These are phyloP conservation scores for Heterohyrax brucei DNA, from an alignment of 2,797 vertebrate genomes.

Conservation along the genomic window DNA sequence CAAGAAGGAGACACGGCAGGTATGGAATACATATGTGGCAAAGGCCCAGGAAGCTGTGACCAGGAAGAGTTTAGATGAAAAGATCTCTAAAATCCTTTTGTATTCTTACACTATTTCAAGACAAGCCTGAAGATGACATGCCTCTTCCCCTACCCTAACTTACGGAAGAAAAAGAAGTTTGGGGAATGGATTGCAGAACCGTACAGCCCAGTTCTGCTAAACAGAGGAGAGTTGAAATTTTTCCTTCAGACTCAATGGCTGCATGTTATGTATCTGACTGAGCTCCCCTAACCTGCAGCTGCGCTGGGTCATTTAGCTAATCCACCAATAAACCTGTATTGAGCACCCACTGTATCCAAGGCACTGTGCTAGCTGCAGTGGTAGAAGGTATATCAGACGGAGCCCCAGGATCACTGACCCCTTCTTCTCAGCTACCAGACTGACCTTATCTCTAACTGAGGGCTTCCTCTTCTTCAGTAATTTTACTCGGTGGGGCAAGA, in stretches of 20 bases:
- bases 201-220: slow-evolving; percentile 40
- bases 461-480: slow-evolving; percentile 68
- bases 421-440: slow-evolving; percentile 22
- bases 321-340: not conserved
- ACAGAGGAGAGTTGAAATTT: slow-evolving; percentile 32
- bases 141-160: slow-evolving; percentile 51
- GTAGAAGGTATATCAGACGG: not conserved
- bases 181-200: slow-evolving; percentile 57
- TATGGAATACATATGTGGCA: not conserved
- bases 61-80: not conserved
- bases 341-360: not conserved
- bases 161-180: slow-evolving; percentile 70
- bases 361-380: not conserved
- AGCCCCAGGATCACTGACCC: not conserved
- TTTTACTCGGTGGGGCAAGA: slow-evolving; percentile 61
- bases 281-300: not conserved
- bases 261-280: not conserved
- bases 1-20: not conserved
- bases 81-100: slow-evolving; percentile 34
- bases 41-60: not conserved
- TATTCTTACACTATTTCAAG: not conserved
- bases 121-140: not conserved
- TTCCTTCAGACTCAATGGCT: slow-evolving; percentile 44
- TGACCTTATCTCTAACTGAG: slow-evolving; percentile 25
- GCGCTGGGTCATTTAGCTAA: not conserved